Percentiles rank a stretch among this genome's conserved stretches.
Conservation (phyloP, 2,888 invertebrate species). For the Dolichomitus sp. region DNA sequence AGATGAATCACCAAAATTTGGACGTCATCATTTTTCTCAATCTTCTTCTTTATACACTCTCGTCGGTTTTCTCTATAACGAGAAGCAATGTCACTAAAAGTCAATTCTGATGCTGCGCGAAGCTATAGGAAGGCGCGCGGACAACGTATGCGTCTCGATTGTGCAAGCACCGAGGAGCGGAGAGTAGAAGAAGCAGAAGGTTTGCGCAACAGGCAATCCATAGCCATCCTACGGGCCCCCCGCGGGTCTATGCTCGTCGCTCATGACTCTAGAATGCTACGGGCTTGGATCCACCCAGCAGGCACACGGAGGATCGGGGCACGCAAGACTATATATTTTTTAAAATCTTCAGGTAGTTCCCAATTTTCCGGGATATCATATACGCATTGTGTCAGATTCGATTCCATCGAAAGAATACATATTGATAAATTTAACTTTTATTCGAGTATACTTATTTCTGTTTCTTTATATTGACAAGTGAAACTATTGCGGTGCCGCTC, state of each 20-base stretch:
- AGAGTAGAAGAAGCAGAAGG: conserved; percentile 55
- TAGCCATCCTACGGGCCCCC: conserved; percentile 41
- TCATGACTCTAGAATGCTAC: conserved; percentile 38
- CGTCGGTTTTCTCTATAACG: conserved; percentile 25
- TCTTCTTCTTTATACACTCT: conserved; percentile 23
- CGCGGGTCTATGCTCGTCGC: conserved; percentile 33
- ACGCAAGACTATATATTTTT: conserved; percentile 4
- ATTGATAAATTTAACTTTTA: no score
- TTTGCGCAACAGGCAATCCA: conserved; percentile 65
- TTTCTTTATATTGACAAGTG: no score
- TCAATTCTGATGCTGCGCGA: conserved; percentile 26
- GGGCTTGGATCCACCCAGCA: conserved; percentile 30
- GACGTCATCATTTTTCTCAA: conserved; percentile 36
- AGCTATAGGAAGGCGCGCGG: conserved; percentile 40
- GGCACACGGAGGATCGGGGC: not conserved
- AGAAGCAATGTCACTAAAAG: conserved; percentile 39
- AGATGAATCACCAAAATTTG: conserved; percentile 63
- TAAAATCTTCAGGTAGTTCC: no score
- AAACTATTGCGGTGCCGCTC: no score
- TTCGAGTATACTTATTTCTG: no score
- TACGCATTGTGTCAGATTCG: no score
- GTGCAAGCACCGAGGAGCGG: conserved; percentile 55
- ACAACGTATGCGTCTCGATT: conserved; percentile 55
- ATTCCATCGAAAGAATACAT: no score
- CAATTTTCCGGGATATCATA: no score